Percentiles rank a stretch among this genome's conserved stretches.
Conservation (phyloP, 35 echinoderm and acorn worm genomes). For the Eucidaris tribuloides region DNA sequence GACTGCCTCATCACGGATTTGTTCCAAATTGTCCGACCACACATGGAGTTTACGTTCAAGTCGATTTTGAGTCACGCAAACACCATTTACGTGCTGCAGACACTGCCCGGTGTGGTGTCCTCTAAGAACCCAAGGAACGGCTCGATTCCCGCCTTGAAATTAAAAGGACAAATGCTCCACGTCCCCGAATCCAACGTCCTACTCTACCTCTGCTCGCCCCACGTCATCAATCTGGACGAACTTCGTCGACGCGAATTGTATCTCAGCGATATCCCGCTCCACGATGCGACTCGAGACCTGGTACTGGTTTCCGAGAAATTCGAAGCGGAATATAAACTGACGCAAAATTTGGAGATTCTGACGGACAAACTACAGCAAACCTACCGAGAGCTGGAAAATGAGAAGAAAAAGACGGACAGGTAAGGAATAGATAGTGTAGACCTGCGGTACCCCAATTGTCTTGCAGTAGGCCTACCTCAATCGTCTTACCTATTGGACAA, state of each 20-base stretch:
- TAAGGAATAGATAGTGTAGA: conserved; percentile 40
- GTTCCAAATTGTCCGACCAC: conserved; percentile 83
- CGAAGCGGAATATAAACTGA: conserved; percentile 95
- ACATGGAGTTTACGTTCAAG: conserved; percentile 93
- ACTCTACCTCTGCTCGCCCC: conserved; percentile 80
- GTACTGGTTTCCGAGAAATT: conserved; percentile 96
- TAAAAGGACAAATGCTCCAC: conserved; percentile 95
- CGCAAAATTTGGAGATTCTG: conserved; percentile 87
- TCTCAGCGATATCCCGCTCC: conserved; percentile 90
- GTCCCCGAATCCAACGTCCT: conserved; percentile 71
- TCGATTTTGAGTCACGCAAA: conserved; percentile 90
- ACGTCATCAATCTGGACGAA: conserved; percentile 86
- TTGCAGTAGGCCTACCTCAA: no score
- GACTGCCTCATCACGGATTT: conserved; percentile 65
- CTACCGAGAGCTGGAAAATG: conserved; percentile 87
- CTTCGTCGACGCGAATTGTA: conserved; percentile 73
- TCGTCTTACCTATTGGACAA: no score
- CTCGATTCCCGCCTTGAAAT: conserved; percentile 53
- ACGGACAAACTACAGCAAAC: conserved; percentile 95
- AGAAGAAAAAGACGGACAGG: conserved; percentile 95
- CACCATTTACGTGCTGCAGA: conserved; percentile 84
- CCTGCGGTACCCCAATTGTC: no score
- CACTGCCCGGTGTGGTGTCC: conserved; percentile 37
- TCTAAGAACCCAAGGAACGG: conserved; percentile 17
- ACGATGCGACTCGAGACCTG: conserved; percentile 87